Percentiles rank a stretch among this genome's conserved stretches.
phyloP scores from a whole-genome alignment of 2,888 invertebrate genomes.

The Chorisops tibialis region DNA sequence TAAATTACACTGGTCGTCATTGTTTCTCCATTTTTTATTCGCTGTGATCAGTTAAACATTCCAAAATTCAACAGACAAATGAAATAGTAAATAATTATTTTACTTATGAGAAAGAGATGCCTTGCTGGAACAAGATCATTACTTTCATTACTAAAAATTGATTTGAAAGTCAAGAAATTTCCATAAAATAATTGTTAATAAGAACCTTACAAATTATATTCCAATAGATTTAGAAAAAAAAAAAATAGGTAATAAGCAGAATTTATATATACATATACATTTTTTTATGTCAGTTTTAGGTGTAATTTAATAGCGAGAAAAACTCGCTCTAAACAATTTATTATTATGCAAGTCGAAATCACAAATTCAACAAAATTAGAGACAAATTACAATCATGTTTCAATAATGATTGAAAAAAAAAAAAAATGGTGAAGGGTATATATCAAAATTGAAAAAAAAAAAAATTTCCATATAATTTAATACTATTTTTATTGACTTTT shows the following conservation, averaged over 20 bases:
- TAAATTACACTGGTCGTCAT: neutral
- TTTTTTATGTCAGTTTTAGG: neutral
- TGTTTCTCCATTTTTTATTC: neutral
- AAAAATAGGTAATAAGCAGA: neutral
- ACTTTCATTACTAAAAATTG: too few species aligned
- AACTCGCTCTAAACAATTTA: conserved; percentile 28
- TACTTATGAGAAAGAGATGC: neutral
- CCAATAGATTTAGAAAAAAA: conserved; percentile 9
- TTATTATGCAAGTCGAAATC: neutral
- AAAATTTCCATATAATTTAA: neutral
- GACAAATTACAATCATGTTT: neutral
- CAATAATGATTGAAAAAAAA: conserved; percentile 6
- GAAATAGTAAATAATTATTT: too few species aligned
- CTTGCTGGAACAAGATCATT: neutral
- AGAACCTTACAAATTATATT: conserved; percentile 26
- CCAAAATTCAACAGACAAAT: conserved; percentile 5
- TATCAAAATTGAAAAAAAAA: conserved; percentile 4
- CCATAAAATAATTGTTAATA: conserved; percentile 12
- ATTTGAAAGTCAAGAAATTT: conserved; percentile 30
- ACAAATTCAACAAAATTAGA: conserved; percentile 11
- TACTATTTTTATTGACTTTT: neutral
- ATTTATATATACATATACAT: neutral
- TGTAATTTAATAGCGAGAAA: conserved; percentile 14
- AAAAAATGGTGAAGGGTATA: conserved; percentile 29
- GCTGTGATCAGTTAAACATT: conserved; percentile 24